These are phyloP conservation scores for Rotaria macrura DNA, from an alignment of 2,888 invertebrate species.

Conservation along the genomic window DNA sequence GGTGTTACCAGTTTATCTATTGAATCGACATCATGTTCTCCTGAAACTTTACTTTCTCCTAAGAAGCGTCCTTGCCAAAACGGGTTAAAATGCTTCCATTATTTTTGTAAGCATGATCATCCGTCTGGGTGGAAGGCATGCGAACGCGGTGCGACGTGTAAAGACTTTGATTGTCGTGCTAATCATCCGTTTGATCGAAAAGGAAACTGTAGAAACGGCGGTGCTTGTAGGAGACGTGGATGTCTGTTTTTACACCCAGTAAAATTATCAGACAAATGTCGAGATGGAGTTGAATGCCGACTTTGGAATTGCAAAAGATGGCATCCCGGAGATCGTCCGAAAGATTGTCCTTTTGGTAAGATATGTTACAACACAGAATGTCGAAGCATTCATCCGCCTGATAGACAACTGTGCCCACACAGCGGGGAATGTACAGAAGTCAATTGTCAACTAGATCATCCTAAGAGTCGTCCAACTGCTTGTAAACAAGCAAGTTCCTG, in stretches of 20 bases:
- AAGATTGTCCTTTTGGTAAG: not conserved
- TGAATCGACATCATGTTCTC: too few relatives aligned
- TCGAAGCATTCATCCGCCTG: not conserved
- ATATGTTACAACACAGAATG: not conserved
- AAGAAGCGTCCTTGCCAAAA: not conserved
- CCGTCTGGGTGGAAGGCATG: not conserved
- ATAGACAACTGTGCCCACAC: not conserved
- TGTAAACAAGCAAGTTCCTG: not conserved
- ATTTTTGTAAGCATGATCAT: not conserved
- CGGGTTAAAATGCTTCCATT: not conserved
- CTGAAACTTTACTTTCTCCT: not conserved
- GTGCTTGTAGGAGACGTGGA: not conserved
- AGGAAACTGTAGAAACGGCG: not conserved
- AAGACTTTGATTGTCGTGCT: not conserved
- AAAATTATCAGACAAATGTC: not conserved
- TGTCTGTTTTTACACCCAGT: not conserved
- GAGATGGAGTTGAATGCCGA: not conserved
- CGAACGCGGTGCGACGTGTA: not conserved
- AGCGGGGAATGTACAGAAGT: not conserved
- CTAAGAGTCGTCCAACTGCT: not conserved
- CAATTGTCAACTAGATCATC: not conserved
- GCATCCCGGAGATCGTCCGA: not conserved
- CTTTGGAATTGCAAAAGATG: not conserved
- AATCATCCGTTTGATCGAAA: conserved; percentile 23
- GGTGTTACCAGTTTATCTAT: too few relatives aligned